Evolutionary conservation across 2,888 invertebrate genomes (phyloP).

Genomic region (Odontocerum albicorne): DNA sequence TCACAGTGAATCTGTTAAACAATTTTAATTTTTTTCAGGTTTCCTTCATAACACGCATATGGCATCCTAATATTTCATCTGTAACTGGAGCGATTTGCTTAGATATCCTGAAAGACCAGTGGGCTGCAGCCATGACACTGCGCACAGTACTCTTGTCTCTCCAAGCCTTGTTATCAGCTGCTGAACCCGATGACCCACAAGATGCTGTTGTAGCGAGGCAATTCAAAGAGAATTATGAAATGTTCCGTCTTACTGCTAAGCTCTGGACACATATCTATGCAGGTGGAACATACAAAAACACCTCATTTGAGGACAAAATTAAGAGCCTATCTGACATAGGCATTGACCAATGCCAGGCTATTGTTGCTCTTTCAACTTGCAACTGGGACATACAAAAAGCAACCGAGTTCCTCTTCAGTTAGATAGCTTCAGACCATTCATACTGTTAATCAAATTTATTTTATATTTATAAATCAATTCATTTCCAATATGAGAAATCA

Average conservation of each 20-base stretch:
- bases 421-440: constrained; percentile 3
- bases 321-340: constrained; percentile 92
- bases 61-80: constrained; percentile 99
- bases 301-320: constrained; percentile 86
- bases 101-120: constrained; percentile 97
- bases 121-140: constrained; percentile 99
- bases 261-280: constrained; percentile 98
- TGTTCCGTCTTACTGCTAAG: constrained; percentile 88
- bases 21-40: constrained; percentile 63
- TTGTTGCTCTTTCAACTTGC: constrained; percentile 87
- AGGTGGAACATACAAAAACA: constrained; percentile 62
- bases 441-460: background rate
- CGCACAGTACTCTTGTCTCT: constrained; percentile 93
- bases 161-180: constrained; percentile 91
- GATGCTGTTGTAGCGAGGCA: constrained; percentile 98
- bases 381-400: constrained; percentile 93
- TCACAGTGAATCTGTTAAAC: too few relatives aligned
- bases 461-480: background rate
- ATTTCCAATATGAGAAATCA: too few relatives aligned
- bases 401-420: constrained; percentile 85
- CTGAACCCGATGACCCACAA: constrained; percentile 92
- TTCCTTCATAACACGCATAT: constrained; percentile 95
- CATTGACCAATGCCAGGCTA: constrained; percentile 83
- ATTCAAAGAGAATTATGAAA: constrained; percentile 83
- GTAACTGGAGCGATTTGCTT: constrained; percentile 98